A percentile compares a stretch with the other conserved stretches of the same genome.
These are phyloP conservation scores for Bolinopsis microptera DNA, from an alignment of 37 sponge, comb jelly and placozoan species.

Conservation along the genomic window DNA sequence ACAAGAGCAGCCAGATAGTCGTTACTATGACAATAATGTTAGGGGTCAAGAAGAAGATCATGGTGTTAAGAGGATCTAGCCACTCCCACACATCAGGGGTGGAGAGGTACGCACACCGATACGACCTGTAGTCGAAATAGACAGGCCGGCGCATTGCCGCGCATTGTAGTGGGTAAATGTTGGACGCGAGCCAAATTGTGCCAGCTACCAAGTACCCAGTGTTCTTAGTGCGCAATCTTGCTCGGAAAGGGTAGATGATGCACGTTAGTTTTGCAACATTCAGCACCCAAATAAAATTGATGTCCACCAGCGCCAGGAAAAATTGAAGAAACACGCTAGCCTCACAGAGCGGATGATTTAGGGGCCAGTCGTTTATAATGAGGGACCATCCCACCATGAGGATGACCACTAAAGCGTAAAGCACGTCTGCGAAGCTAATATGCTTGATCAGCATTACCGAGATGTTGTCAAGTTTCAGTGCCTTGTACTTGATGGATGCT, in stretches of 20 bases:
- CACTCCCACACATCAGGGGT: slow-evolving; percentile 42
- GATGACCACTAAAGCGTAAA: neutral
- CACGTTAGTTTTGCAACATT: slow-evolving; percentile 45
- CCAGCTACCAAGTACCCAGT: slow-evolving; percentile 32
- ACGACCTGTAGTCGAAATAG: slow-evolving; percentile 23
- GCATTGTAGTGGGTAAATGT: neutral
- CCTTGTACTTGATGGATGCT: neutral
- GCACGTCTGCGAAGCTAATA: neutral
- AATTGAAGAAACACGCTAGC: neutral
- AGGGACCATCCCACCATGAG: neutral
- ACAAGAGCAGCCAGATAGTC: neutral
- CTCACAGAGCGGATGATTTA: neutral
- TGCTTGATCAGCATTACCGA: slow-evolving; percentile 32
- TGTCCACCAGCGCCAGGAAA: neutral
- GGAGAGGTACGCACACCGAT: slow-evolving; percentile 13
- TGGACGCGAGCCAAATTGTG: slow-evolving; percentile 49
- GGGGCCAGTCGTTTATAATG: neutral
- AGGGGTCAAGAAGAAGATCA: neutral
- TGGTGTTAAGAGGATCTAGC: slow-evolving; percentile 7
- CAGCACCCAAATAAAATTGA: neutral
- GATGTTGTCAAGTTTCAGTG: slow-evolving; percentile 35
- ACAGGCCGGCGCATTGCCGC: neutral
- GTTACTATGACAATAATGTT: slow-evolving; percentile 5
- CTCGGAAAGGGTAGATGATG: slow-evolving; percentile 34
- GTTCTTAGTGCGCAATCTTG: neutral